Base-by-base conservation (phyloP, 2,113 vertebrate genomes). In the Tragelaphus buxtoni region DNA sequence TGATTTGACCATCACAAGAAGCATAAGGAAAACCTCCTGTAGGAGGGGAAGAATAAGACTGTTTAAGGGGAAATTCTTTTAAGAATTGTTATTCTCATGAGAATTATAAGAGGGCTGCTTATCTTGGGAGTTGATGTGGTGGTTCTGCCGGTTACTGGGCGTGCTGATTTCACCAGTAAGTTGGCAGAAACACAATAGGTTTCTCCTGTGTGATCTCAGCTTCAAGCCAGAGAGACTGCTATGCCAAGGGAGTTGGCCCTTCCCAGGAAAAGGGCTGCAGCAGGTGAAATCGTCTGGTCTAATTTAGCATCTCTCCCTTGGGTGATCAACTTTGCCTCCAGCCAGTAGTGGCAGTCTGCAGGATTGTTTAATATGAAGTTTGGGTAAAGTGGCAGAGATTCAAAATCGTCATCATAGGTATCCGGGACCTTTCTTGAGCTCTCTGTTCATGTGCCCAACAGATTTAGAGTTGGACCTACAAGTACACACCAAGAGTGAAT, bases 201-300 rank as follows among this genome's bases (percentile, higher is more conserved):
- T 97, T 93, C 90, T 97, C 77, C 47, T 32, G 60, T 95, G 93
- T 96, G 94, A 95, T 85, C 84, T 95, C 94, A 79, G 61, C 92
- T 95, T 90, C 65, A 88, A 88, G 94, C 80, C 60, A 94, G 53
- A 93, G 91, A 84, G 88, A 89, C 53, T 47, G 83, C 92, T 91
- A 56, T 92, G 94, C 72, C 39, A 79, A 91, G 93, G 89, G 65
- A 85, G 88, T 85, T 90, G 63, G 76, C 80, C n/a, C 74, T 91
- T 95, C 55, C 83, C 60, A 56, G 60, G 65, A 14, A 80, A 74
- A 88, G 93, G 30, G 82, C 49, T 86, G 49, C 69, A 47, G 65
- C 80, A 22, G 81, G 53, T 76, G 58, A 82, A 84, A 91, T 87
- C 81, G 30, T 81, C 20, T 20, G 16, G 65, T 94, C 93, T 90